phyloP scores from a whole-genome alignment of 2,113 vertebrate genomes.

The Colossoma macropomum region DNA sequence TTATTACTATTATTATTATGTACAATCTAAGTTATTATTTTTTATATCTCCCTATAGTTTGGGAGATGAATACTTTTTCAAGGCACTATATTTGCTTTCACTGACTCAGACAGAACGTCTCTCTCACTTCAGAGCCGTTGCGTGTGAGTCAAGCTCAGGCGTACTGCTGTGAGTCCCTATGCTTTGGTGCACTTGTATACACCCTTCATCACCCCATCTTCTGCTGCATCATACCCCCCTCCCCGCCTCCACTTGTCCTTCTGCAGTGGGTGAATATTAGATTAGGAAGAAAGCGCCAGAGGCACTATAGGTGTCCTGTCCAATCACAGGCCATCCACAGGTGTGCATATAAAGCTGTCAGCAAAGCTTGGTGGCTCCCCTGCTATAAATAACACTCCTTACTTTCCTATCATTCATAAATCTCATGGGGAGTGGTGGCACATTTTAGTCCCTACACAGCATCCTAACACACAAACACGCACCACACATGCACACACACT shows the following conservation, averaged over 20 bases:
- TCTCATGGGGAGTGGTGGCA: not conserved
- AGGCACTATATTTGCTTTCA: too few species aligned
- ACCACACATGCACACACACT: not conserved
- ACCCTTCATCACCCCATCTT: not conserved
- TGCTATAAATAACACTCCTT: constrained; percentile 32
- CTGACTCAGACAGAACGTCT: not conserved
- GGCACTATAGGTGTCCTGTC: constrained; percentile 8
- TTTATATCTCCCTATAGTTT: too few species aligned
- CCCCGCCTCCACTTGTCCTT: not conserved
- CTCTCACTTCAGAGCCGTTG: not conserved
- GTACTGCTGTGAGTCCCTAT: not conserved
- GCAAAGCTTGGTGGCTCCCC: not conserved
- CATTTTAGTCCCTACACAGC: not conserved
- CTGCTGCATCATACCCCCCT: constrained; percentile 15
- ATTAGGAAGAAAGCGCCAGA: constrained; percentile 26
- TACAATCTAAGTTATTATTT: too few species aligned
- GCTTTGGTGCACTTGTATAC: not conserved
- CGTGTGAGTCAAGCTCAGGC: not conserved
- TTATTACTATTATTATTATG: too few species aligned
- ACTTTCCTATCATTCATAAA: constrained; percentile 34
- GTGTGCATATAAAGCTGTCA: constrained; percentile 26
- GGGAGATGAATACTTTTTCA: too few species aligned
- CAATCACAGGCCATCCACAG: constrained; percentile 30
- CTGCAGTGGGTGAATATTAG: constrained; percentile 40
- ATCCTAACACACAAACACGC: not conserved